A percentile compares a stretch with the other conserved stretches of the same genome.
phyloP scores from a whole-genome alignment of 2,888 invertebrate genomes.

The Ennomos erosarius region DNA sequence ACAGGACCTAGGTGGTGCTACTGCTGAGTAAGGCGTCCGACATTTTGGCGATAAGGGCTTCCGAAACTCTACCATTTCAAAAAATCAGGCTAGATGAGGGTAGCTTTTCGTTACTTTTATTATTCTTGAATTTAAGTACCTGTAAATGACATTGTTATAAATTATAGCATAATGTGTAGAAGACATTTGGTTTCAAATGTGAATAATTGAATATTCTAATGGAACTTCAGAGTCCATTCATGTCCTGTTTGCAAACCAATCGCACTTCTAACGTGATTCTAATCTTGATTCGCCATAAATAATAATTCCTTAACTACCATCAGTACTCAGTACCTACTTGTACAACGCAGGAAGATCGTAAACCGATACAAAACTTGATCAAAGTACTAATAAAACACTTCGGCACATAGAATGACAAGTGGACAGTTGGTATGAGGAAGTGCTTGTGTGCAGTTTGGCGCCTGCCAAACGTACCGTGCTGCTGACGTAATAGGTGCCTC shows the following conservation, averaged over 20 bases:
- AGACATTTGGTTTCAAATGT: too few species aligned
- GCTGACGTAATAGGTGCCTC: slow-evolving; percentile 14
- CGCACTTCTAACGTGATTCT: slow-evolving; percentile 10
- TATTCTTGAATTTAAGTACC: neutral
- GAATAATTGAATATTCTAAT: neutral
- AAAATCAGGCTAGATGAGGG: neutral
- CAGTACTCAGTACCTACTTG: too few species aligned
- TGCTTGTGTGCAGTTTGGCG: slow-evolving; percentile 11
- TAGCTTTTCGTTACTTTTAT: neutral
- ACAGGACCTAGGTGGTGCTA: too few species aligned
- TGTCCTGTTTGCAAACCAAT: slow-evolving; percentile 4
- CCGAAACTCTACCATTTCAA: neutral
- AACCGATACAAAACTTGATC: slow-evolving; percentile 16
- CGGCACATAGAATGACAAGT: slow-evolving; percentile 18
- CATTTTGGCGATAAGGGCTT: neutral
- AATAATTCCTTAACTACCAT: neutral
- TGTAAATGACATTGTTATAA: too few species aligned
- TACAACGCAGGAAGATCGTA: slow-evolving; percentile 19
- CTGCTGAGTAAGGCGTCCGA: neutral
- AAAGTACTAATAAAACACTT: slow-evolving; percentile 13
- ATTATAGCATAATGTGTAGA: too few species aligned
- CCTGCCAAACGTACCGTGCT: slow-evolving; percentile 11
- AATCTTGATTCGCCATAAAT: slow-evolving; percentile 13
- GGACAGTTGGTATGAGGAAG: slow-evolving; percentile 24
- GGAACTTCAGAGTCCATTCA: slow-evolving; percentile 6